Evolutionary conservation across 2,888 invertebrate genomes (phyloP).

Genomic region (Tachystola acroxantha): DNA sequence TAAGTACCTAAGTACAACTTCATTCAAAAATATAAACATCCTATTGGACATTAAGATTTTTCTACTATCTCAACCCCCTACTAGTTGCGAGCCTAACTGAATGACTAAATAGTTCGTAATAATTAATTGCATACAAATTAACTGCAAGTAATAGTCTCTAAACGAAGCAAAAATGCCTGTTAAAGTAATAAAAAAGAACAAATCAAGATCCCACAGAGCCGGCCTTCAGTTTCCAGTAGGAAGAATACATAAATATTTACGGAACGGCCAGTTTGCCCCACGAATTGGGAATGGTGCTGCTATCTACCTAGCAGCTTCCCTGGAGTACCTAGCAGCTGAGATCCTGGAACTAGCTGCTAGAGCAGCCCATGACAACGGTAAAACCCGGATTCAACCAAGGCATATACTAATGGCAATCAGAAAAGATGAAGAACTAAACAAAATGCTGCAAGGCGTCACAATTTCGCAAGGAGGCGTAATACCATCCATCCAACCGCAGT

Average conservation of each 20-base stretch:
- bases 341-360: conserved; percentile 81
- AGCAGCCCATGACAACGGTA: conserved; percentile 82
- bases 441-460: conserved; percentile 40
- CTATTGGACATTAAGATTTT: conserved; percentile 10
- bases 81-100: background rate
- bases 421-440: conserved; percentile 50
- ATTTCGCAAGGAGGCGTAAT: conserved; percentile 50
- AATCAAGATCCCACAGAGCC: conserved; percentile 62
- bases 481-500: conserved; percentile 37
- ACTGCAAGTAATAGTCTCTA: too few species aligned
- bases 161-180: too few species aligned
- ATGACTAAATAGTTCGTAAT: too few species aligned
- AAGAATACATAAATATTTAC: conserved; percentile 74
- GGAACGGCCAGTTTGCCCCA: conserved; percentile 80
- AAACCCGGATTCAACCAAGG: conserved; percentile 62
- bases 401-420: conserved; percentile 49
- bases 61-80: background rate
- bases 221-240: conserved; percentile 77
- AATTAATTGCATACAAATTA: too few species aligned
- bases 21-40: too few species aligned
- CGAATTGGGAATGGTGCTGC: conserved; percentile 74
- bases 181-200: background rate
- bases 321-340: conserved; percentile 84
- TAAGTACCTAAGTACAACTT: too few species aligned
- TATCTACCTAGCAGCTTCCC: conserved; percentile 74